Evolutionary conservation across 2,888 invertebrate genomes (phyloP), one percentile per base, ranked within the genome.

Genomic region (Tiliacea aurago): DNA sequence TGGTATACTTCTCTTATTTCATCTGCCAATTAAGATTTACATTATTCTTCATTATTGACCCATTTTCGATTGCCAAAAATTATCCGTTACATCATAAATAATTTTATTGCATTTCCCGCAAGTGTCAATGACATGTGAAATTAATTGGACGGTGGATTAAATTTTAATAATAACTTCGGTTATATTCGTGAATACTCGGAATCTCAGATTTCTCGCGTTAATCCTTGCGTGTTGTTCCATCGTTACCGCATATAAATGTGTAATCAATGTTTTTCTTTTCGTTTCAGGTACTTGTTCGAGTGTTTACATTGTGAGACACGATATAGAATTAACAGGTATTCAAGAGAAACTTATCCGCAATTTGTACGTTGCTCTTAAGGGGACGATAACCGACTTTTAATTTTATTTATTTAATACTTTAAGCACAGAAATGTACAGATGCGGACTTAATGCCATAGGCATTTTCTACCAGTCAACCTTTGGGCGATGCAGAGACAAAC

Each of bases 231-330:
- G 83, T 56, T 64, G n/a, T n/a, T 59, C 2, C 47, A 63, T 66
- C 66, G 56, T 82, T 64, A 61, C 41, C 43, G 67, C 43, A 61
- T 69, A 58, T 41, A 68, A 63, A 59, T 80, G 61, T 66, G 28
- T 83, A 66, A 80, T 84, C 5, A 80, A 37, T 69, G 55, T 75
- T 71, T 83, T 70, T 72, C 65, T 73, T 80, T 69, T 75, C n/a
- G 23, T 84, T 84, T 51, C 84, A 84, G 84, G 84, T 84, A 84
- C 66, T 63, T 72, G 51, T 73, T 43, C 47, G 49, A 61, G 53
- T 55, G 53, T 49, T 47, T 59, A 51, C 67, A 43, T 28, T 64
- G 49, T 69, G 33, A 67, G 59, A 73, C 66, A 67, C 56, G 73
- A 53, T 56, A 43, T 47, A 70, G n/a, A 28, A 71, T 45, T 68